Base-by-base conservation (phyloP, 2,113 vertebrate species). In the Galemys pyrenaicus region DNA sequence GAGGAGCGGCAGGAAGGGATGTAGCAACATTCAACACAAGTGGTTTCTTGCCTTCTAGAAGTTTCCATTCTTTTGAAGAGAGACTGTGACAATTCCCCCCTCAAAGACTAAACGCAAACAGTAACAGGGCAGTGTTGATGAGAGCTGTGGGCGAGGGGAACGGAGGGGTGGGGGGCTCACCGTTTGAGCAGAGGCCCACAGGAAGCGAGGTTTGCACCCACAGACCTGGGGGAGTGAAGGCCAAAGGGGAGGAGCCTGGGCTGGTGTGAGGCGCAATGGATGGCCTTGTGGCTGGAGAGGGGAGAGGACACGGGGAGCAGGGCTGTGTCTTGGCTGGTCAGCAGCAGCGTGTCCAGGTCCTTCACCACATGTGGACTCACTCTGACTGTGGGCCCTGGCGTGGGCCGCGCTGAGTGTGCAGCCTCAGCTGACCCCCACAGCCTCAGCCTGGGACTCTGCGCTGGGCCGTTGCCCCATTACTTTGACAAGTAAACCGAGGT, bases 361-460 rank as follows among this genome's bases (percentile, higher is more conserved):
- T 16, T 60, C 20, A 22, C 46, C 46, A 7, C 16, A 0, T 12
- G 4, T 46, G n/a, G 41, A 24, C 10, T 7, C 2, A 19, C 32
- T 9, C 35, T 64, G 24, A 1, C 35, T 9, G 32, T 3, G 0
- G 7, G 3, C 20, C 20, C 26, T 16, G 10, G 17, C 35, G 9
- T 2, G 9, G 2, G 6, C 51, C 6, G 15, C 2, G 39, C 20
- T 11, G 44, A 2, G 13, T 0, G 17, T 3, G 3, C 54, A 56
- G 20, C 54, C 26, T 32, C 64, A 2, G 28, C 19, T 2, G 4
- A 19, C 56, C 7, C 28, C 7, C 28, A 6, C 35, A 32, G 56
- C 41, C 30, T 70, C 35, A 28, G 22, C n/a, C 24, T 3, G 60
- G 22, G 54, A 11, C 37, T 41, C 30, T 1, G 9, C 1, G 68